These are phyloP conservation scores for Colletes latitarsis DNA, from an alignment of 1,140 invertebrate species.

Conservation along the genomic window DNA sequence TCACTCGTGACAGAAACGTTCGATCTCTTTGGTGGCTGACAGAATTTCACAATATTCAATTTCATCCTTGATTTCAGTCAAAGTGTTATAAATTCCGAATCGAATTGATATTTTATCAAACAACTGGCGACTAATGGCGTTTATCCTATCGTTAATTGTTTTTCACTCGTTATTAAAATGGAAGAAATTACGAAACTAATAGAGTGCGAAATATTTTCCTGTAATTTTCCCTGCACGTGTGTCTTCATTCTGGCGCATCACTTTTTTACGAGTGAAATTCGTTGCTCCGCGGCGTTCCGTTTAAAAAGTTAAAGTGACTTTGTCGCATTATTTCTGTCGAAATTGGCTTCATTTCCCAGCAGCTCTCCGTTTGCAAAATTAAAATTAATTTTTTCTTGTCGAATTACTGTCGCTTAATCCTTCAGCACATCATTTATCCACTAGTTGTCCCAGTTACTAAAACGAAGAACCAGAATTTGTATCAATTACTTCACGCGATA, in stretches of 20 bases:
- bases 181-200: neutral
- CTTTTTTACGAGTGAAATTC: neutral
- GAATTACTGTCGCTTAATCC: neutral
- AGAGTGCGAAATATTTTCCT: too few relatives aligned
- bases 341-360: neutral
- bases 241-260: neutral
- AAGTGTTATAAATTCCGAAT: constrained; percentile 9
- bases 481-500: too few relatives aligned
- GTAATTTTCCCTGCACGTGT: neutral
- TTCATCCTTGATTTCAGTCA: neutral
- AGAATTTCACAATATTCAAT: constrained; percentile 13
- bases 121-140: too few relatives aligned
- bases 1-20: constrained; percentile 15
- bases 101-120: neutral
- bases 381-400: neutral
- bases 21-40: neutral
- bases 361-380: neutral
- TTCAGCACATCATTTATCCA: neutral
- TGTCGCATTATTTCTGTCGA: neutral
- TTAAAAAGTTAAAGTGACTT: neutral
- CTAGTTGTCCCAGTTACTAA: too few relatives aligned
- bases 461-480: too few relatives aligned
- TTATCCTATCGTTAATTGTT: neutral
- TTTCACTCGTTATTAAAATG: too few relatives aligned
- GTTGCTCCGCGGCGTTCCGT: neutral